phyloP scores from a whole-genome alignment of 2,888 invertebrate genomes.

The Cynaeus angustus region DNA sequence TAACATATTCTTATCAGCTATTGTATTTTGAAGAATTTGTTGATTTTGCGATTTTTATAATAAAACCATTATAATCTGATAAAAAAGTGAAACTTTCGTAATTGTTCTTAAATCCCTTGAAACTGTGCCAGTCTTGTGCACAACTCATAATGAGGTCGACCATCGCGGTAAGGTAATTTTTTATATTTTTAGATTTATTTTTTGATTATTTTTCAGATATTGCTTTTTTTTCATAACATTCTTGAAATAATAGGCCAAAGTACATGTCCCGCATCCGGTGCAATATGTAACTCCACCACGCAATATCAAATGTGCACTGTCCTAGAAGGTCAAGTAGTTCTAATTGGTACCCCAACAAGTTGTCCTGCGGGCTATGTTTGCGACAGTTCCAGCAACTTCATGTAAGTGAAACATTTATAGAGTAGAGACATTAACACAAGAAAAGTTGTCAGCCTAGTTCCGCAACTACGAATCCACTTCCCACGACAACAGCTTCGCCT shows the following conservation, averaged over 20 bases:
- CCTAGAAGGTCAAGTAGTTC: background rate
- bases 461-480: slow-evolving; percentile 5
- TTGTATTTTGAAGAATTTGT: too few species aligned
- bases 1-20: too few species aligned
- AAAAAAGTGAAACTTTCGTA: too few species aligned
- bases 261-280: background rate
- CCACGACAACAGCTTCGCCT: slow-evolving; percentile 5
- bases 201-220: slow-evolving; percentile 12
- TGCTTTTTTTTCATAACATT: background rate
- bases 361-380: slow-evolving; percentile 9
- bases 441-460: slow-evolving; percentile 1
- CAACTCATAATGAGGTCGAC: too few species aligned
- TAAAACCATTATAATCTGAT: too few species aligned
- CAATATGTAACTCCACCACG: background rate
- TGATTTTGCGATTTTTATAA: too few species aligned
- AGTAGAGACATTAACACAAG: background rate
- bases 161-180: too few species aligned
- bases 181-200: background rate
- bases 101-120: too few species aligned
- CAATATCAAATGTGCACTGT: slow-evolving; percentile 11
- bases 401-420: slow-evolving; percentile 14
- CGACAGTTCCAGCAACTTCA: background rate
- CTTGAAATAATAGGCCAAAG: too few species aligned
- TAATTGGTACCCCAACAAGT: background rate
- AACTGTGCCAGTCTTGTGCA: too few species aligned